phyloP scores from a whole-genome alignment of 1,140 invertebrate species.

The Eciton burchellii region DNA sequence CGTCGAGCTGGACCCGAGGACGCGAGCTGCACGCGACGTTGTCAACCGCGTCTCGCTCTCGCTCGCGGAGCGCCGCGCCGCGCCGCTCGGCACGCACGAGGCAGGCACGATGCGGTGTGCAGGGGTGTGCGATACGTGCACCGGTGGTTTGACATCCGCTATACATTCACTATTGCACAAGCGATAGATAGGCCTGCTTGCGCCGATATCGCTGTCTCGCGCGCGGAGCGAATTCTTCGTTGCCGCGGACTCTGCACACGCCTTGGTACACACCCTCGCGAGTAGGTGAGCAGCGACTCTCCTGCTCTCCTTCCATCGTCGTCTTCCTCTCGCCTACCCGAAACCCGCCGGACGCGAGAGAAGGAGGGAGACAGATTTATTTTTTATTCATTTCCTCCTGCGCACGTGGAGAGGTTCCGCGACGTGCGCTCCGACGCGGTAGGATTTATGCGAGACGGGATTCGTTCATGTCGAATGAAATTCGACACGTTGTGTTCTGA shows the following conservation, averaged over 20 bases:
- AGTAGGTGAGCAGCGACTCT: slow-evolving; percentile 71
- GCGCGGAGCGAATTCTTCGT: slow-evolving; percentile 77
- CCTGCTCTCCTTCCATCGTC: slow-evolving; percentile 48
- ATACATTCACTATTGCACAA: slow-evolving; percentile 83
- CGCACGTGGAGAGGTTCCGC: slow-evolving; percentile 56
- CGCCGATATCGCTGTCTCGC: slow-evolving; percentile 74
- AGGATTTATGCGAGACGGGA: slow-evolving; percentile 65
- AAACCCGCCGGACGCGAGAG: slow-evolving; percentile 26
- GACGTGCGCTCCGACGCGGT: slow-evolving; percentile 58
- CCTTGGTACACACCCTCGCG: slow-evolving; percentile 80
- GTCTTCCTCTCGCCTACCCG: slow-evolving; percentile 39
- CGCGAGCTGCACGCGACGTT: slow-evolving; percentile 61
- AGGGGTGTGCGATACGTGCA: slow-evolving; percentile 70
- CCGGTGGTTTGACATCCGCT: slow-evolving; percentile 80
- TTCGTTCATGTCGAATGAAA: slow-evolving; percentile 66
- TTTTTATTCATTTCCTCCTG: slow-evolving; percentile 44
- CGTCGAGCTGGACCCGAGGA: slow-evolving; percentile 14
- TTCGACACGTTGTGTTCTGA: too few species aligned
- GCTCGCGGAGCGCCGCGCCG: background rate
- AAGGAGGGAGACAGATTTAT: slow-evolving; percentile 21
- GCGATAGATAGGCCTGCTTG: slow-evolving; percentile 75
- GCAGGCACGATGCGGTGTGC: slow-evolving; percentile 43
- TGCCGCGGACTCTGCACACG: slow-evolving; percentile 75
- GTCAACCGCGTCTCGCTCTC: slow-evolving; percentile 61
- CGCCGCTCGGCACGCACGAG: slow-evolving; percentile 12